These are phyloP conservation scores for Pangasianodon gigas DNA, from an alignment of 2,113 vertebrate genomes.

Conservation along the genomic window DNA sequence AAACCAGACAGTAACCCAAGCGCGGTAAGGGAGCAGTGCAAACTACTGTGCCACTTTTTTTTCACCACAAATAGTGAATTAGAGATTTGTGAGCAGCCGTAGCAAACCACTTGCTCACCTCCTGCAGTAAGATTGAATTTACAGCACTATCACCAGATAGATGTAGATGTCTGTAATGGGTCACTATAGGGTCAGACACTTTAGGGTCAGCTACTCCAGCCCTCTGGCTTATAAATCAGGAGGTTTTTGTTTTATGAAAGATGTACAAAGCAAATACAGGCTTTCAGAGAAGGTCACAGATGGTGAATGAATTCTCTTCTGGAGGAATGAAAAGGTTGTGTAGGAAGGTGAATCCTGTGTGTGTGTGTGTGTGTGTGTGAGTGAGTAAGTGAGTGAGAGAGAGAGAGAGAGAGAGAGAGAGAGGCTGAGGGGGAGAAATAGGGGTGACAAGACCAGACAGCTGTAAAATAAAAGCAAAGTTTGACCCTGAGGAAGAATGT, in stretches of 20 bases:
- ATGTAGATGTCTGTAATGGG: constrained; percentile 54
- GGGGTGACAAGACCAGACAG: constrained; percentile 38
- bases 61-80: constrained; percentile 45
- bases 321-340: constrained; percentile 10
- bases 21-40: background rate
- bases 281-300: constrained; percentile 57
- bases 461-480: constrained; percentile 39
- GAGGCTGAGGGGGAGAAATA: background rate
- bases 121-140: constrained; percentile 38
- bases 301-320: constrained; percentile 32
- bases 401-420: background rate
- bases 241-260: constrained; percentile 49
- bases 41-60: background rate
- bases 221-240: constrained; percentile 46
- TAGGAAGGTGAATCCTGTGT: background rate
- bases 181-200: constrained; percentile 16
- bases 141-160: constrained; percentile 33
- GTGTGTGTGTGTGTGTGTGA: background rate
- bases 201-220: background rate
- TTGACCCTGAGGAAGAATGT: constrained; percentile 39
- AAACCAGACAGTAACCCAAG: background rate
- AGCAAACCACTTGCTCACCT: constrained; percentile 28
- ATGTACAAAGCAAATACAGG: constrained; percentile 50
- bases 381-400: background rate
- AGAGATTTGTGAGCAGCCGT: constrained; percentile 16